Conservation (phyloP, 2,113 vertebrate genomes). For the Gasterosteus nipponicus region DNA sequence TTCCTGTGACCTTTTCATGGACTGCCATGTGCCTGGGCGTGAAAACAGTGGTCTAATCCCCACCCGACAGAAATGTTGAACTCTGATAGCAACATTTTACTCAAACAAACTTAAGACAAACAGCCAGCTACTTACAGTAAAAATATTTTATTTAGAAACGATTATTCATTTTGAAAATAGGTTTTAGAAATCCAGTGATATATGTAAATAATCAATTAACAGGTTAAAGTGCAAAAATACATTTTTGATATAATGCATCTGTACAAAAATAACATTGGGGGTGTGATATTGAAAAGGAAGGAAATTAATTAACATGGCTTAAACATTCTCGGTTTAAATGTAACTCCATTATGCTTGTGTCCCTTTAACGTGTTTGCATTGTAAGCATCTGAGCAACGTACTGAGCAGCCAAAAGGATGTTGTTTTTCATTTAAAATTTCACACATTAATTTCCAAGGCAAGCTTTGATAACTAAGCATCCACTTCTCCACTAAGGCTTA, state of each 20-base stretch:
- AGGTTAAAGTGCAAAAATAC: constrained; percentile 99
- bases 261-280: constrained; percentile 87
- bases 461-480: constrained; percentile 35
- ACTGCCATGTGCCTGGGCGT: not conserved
- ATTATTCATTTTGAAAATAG: constrained; percentile 94
- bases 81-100: not conserved
- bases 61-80: not conserved
- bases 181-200: constrained; percentile 97
- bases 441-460: constrained; percentile 32
- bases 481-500: constrained; percentile 12
- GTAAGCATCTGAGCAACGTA: constrained; percentile 26
- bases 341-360: constrained; percentile 32
- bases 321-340: constrained; percentile 36
- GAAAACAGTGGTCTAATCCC: not conserved
- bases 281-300: constrained; percentile 75
- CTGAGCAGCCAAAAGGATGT: constrained; percentile 17
- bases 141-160: constrained; percentile 89
- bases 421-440: constrained; percentile 51
- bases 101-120: not conserved
- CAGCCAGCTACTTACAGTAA: constrained; percentile 45
- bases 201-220: constrained; percentile 96
- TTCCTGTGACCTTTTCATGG: not conserved
- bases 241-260: constrained; percentile 80
- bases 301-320: constrained; percentile 57
- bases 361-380: constrained; percentile 41